Percentiles rank a stretch among this genome's conserved stretches.
Evolutionary conservation across 2,797 vertebrate species (phyloP).

Genomic region (Acanthopagrus latus): DNA sequence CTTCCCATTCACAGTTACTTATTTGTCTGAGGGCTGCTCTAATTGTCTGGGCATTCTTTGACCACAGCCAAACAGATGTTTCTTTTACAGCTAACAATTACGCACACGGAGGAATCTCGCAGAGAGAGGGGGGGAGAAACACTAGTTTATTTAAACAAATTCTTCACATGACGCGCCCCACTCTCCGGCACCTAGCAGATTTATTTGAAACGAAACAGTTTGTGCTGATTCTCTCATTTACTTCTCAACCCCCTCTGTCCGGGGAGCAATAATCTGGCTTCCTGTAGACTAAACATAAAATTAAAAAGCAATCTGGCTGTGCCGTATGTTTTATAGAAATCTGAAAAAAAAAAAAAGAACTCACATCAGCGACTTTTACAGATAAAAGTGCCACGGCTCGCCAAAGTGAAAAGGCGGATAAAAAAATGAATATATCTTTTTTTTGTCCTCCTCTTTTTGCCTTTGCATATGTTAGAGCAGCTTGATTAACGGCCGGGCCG

Average conservation of each 20-base stretch:
- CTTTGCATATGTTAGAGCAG: constrained; percentile 84
- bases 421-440: constrained; percentile 78
- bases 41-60: constrained; percentile 65
- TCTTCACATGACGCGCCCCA: constrained; percentile 65
- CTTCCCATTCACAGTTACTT: constrained; percentile 27
- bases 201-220: constrained; percentile 82
- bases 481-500: constrained; percentile 86
- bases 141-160: constrained; percentile 82
- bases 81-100: constrained; percentile 76
- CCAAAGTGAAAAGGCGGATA: constrained; percentile 79
- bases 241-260: constrained; percentile 62
- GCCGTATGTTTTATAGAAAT: constrained; percentile 82
- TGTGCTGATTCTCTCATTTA: constrained; percentile 82
- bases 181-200: constrained; percentile 72
- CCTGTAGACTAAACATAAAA: constrained; percentile 90
- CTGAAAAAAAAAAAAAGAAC: constrained; percentile 64
- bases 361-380: constrained; percentile 85
- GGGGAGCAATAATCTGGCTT: constrained; percentile 85
- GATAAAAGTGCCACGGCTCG: constrained; percentile 81
- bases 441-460: constrained; percentile 60
- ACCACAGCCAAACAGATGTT: constrained; percentile 79
- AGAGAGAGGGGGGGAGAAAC: constrained; percentile 1
- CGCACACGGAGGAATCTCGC: constrained; percentile 59
- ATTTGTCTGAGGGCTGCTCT: constrained; percentile 63
- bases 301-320: constrained; percentile 85